Percentiles rank a stretch among this genome's conserved stretches.
phyloP scores from a whole-genome alignment of 2,113 vertebrate species.

The Pelobates fuscus region DNA sequence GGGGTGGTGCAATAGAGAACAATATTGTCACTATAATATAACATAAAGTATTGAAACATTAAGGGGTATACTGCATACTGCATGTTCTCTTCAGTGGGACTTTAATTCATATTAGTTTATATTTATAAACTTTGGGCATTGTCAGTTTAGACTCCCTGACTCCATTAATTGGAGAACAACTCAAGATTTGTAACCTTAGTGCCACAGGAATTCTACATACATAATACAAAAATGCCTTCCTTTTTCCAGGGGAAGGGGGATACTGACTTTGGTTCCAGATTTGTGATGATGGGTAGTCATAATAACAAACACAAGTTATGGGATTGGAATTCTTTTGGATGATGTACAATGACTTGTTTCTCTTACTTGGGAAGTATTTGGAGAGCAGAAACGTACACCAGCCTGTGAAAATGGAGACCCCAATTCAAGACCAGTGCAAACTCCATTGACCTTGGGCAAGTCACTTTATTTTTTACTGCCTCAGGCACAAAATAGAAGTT shows the following conservation, averaged over 20 bases:
- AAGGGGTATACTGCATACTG: too few relatives aligned
- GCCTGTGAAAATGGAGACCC: constrained; percentile 50
- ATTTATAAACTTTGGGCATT: constrained; percentile 2
- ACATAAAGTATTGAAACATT: too few relatives aligned
- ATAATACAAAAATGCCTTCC: constrained; percentile 26
- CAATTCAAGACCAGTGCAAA: constrained; percentile 51
- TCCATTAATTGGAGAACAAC: constrained; percentile 39
- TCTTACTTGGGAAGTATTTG: constrained; percentile 36
- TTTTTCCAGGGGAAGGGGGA: constrained; percentile 24
- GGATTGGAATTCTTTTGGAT: constrained; percentile 34
- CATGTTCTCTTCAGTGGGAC: too few relatives aligned
- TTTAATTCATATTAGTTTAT: too few relatives aligned
- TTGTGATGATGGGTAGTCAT: constrained; percentile 29
- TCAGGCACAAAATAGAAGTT: constrained; percentile 39
- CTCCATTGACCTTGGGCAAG: constrained; percentile 51
- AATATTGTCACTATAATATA: too few relatives aligned
- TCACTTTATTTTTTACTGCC: constrained; percentile 50
- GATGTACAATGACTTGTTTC: constrained; percentile 40
- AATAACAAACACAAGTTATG: constrained; percentile 33
- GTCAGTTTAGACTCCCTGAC: neutral
- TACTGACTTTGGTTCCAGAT: constrained; percentile 8
- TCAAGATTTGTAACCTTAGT: constrained; percentile 40
- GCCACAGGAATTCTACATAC: constrained; percentile 2
- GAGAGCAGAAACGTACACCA: constrained; percentile 29
- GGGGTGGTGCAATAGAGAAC: too few relatives aligned